Evolutionary conservation across 2,113 vertebrate species (phyloP).

Genomic region (Anarhynchus alexandrinus): DNA sequence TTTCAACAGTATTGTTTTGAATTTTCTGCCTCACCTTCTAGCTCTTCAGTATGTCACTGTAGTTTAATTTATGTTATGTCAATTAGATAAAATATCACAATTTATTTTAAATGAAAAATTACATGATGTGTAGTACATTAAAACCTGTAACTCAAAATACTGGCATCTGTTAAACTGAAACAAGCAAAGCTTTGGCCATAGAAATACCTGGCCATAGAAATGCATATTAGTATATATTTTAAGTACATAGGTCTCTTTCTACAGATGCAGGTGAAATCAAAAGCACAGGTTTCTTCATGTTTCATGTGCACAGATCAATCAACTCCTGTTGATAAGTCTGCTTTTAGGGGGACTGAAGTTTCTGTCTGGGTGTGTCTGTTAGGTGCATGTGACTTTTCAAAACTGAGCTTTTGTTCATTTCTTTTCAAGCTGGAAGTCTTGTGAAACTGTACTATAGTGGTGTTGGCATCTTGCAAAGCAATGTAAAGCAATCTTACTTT

Average conservation of each 20-base stretch:
- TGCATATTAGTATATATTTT: not conserved
- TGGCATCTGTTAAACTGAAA: not conserved
- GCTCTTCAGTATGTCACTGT: not conserved
- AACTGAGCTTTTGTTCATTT: not conserved
- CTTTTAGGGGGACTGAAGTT: not conserved
- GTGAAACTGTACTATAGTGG: not conserved
- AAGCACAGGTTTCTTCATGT: not conserved
- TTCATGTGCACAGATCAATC: not conserved
- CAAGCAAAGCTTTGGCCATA: not conserved
- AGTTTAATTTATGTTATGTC: not conserved
- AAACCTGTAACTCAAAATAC: not conserved
- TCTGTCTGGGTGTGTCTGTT: not conserved
- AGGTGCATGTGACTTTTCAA: not conserved
- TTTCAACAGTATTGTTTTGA: not conserved
- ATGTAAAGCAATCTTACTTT: not conserved
- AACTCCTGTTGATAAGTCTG: not conserved
- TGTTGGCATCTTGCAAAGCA: not conserved
- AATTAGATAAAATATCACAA: not conserved
- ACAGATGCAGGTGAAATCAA: not conserved
- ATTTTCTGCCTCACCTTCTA: not conserved
- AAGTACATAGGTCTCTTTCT: not conserved
- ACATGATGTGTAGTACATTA: not conserved
- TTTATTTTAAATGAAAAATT: not conserved
- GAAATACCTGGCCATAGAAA: not conserved
- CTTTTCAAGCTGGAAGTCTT: not conserved